Percentiles rank a stretch among this genome's conserved stretches.
Conservation (phyloP, 2,888 invertebrate species). For the Drosophila prostipennis region DNA sequence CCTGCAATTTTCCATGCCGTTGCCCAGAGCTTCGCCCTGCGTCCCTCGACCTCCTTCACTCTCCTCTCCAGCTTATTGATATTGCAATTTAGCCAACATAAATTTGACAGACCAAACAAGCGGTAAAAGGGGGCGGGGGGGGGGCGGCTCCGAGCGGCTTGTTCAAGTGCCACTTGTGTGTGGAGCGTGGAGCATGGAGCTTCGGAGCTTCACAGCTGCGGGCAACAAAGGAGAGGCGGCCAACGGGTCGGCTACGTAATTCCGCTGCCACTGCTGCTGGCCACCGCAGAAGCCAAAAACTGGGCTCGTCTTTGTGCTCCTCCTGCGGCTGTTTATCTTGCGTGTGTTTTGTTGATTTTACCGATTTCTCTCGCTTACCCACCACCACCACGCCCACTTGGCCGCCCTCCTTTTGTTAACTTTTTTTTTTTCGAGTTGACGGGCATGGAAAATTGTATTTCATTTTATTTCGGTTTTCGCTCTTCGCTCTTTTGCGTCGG, state of each 20-base stretch:
- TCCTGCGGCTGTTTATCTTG: constrained; percentile 62
- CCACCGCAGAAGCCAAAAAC: constrained; percentile 36
- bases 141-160: constrained; percentile 3
- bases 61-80: constrained; percentile 58
- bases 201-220: not conserved
- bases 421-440: constrained; percentile 56
- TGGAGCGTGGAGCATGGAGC: not conserved
- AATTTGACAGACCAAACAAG: constrained; percentile 50
- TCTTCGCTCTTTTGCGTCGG: constrained; percentile 47
- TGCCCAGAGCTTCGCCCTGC: not conserved
- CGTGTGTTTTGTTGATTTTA: constrained; percentile 74
- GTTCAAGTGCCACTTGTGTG: constrained; percentile 32
- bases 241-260: constrained; percentile 60
- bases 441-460: constrained; percentile 66
- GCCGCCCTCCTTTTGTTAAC: constrained; percentile 52
- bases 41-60: constrained; percentile 3
- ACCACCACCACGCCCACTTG: not conserved
- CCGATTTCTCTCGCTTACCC: constrained; percentile 58
- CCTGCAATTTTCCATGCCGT: constrained; percentile 12
- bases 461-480: constrained; percentile 56
- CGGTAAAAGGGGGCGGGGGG: not conserved
- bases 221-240: constrained; percentile 3
- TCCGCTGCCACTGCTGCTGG: constrained; percentile 18
- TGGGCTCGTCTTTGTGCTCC: constrained; percentile 21
- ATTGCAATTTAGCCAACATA: constrained; percentile 66